phyloP scores from a whole-genome alignment of 2,888 invertebrate genomes.

The Actias luna region DNA sequence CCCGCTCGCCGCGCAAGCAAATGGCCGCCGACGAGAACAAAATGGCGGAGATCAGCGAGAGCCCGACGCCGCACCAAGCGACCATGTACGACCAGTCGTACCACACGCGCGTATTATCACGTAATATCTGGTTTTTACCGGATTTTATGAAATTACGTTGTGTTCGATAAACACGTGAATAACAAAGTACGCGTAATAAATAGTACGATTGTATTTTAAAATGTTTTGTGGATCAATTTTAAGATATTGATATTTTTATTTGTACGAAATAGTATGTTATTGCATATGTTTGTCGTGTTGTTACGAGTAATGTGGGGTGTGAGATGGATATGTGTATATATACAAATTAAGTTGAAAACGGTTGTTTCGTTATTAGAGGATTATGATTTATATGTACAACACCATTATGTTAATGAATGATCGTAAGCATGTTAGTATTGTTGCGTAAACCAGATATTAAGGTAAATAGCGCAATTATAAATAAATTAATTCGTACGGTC shows the following conservation, averaged over 20 bases:
- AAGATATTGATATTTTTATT: background rate
- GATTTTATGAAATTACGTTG: background rate
- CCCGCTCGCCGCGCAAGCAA: conserved; percentile 95
- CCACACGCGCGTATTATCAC: conserved; percentile 91
- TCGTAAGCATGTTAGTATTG: conserved; percentile 76
- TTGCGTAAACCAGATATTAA: conserved; percentile 80
- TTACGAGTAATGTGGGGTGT: background rate
- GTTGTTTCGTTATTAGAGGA: conserved; percentile 22
- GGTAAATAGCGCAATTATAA: conserved; percentile 61
- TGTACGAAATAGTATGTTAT: background rate
- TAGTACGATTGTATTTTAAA: background rate
- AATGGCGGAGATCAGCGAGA: conserved; percentile 94
- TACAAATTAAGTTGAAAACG: conserved; percentile 20
- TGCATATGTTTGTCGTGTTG: background rate
- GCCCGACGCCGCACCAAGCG: conserved; percentile 97
- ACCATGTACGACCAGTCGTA: conserved; percentile 99
- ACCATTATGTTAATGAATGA: conserved; percentile 46
- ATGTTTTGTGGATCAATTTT: background rate
- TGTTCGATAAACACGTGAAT: conserved; percentile 22
- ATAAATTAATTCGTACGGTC: conserved; percentile 65
- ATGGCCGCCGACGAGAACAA: conserved; percentile 96
- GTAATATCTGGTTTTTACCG: conserved; percentile 87
- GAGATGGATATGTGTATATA: background rate
- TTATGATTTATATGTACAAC: conserved; percentile 52
- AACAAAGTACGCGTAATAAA: background rate